These are phyloP conservation scores for Caenorhabditis remanei DNA, from an alignment of 1,140 invertebrate genomes.

Conservation along the genomic window DNA sequence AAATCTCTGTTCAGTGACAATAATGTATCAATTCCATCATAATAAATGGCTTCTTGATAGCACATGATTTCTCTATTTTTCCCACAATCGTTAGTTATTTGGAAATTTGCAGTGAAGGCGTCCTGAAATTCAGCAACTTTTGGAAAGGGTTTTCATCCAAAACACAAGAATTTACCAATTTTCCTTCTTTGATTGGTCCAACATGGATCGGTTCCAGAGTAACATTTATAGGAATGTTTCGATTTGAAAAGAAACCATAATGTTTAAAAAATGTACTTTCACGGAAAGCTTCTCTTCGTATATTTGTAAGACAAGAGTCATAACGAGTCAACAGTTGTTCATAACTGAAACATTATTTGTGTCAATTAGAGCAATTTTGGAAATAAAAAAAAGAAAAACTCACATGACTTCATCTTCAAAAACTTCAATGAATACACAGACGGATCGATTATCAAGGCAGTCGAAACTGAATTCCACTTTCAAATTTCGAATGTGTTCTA, in stretches of 20 bases:
- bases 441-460: background rate
- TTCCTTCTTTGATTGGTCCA: background rate
- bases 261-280: no score
- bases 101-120: background rate
- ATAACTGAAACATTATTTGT: background rate
- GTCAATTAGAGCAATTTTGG: background rate
- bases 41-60: no score
- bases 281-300: no score
- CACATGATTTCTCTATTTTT: no score
- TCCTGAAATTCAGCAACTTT: background rate
- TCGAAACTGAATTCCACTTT: background rate
- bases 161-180: background rate
- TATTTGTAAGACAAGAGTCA: background rate
- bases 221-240: background rate
- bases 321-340: background rate
- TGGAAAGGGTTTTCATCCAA: background rate
- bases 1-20: no score
- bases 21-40: no score
- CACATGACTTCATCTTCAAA: constrained; percentile 2
- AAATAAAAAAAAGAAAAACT: background rate
- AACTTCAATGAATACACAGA: constrained; percentile 26
- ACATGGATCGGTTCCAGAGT: background rate
- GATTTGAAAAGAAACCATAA: no score
- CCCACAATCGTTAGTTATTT: no score
- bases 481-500: background rate